These are phyloP conservation scores for Caenorhabditis zanzibari DNA, from an alignment of 2,888 invertebrate genomes.

Conservation along the genomic window DNA sequence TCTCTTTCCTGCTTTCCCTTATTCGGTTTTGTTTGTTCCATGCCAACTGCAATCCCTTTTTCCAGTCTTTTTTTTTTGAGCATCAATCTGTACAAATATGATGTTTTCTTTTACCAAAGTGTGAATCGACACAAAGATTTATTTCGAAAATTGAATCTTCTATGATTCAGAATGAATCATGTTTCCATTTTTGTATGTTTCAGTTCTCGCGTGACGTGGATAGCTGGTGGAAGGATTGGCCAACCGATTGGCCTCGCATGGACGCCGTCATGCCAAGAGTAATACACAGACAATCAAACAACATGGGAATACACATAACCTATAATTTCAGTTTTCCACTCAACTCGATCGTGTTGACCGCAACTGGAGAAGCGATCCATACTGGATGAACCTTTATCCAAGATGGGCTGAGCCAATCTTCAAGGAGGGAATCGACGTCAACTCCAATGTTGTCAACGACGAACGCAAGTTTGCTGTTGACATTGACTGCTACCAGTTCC, in stretches of 20 bases:
- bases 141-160: conserved; percentile 7
- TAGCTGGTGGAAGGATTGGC: conserved; percentile 83
- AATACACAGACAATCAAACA: conserved; percentile 41
- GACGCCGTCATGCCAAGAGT: conserved; percentile 82
- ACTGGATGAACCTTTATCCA: conserved; percentile 82
- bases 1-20: conserved; percentile 22
- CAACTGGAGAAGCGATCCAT: conserved; percentile 82
- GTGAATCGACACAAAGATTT: conserved; percentile 13
- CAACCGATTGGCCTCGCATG: conserved; percentile 82
- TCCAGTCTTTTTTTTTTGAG: conserved; percentile 5
- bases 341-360: conserved; percentile 81
- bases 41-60: conserved; percentile 37
- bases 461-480: conserved; percentile 80
- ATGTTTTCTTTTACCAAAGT: conserved; percentile 11
- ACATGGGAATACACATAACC: neutral
- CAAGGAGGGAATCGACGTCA: conserved; percentile 82
- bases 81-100: conserved; percentile 50
- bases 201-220: conserved; percentile 81
- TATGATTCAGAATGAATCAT: conserved; percentile 40
- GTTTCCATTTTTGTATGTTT: conserved; percentile 63
- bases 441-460: conserved; percentile 79
- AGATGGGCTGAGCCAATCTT: conserved; percentile 82
- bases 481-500: conserved; percentile 82
- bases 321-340: conserved; percentile 79
- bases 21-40: conserved; percentile 46